These are phyloP conservation scores for Ptychobarbus kaznakovi DNA, from an alignment of 2,797 vertebrate genomes.

Conservation along the genomic window DNA sequence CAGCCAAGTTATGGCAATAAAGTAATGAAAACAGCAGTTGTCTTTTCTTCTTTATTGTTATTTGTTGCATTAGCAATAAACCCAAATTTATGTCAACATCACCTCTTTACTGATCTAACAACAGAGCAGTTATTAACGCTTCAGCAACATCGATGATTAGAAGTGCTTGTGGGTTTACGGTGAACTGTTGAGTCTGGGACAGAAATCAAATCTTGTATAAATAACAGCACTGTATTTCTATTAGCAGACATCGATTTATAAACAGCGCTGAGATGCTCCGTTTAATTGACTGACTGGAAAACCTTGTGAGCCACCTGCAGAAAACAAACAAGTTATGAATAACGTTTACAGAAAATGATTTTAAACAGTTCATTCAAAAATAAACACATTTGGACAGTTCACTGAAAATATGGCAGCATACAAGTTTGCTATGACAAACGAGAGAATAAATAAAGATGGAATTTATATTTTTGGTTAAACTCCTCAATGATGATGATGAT, in stretches of 20 bases:
- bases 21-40: not conserved
- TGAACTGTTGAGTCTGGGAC: conserved; percentile 61
- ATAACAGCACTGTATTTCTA: conserved; percentile 56
- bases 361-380: not conserved
- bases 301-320: conserved; percentile 79
- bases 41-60: conserved; percentile 4
- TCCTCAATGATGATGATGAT: too few relatives aligned
- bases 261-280: conserved; percentile 9
- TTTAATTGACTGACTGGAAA: conserved; percentile 79
- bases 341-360: not conserved
- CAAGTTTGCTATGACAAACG: not conserved
- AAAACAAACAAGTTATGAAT: not conserved
- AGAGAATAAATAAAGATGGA: not conserved
- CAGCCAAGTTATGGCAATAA: not conserved
- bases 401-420: not conserved
- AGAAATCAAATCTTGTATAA: conserved; percentile 64
- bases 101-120: not conserved
- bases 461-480: not conserved
- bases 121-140: conserved; percentile 51
- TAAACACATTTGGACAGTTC: too few relatives aligned
- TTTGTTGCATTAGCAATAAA: not conserved
- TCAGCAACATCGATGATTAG: conserved; percentile 55
- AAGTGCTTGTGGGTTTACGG: conserved; percentile 47
- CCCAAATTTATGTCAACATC: not conserved
- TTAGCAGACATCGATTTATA: conserved; percentile 42